phyloP scores from a whole-genome alignment of 2,797 vertebrate genomes.

The Gallinago solitaria region DNA sequence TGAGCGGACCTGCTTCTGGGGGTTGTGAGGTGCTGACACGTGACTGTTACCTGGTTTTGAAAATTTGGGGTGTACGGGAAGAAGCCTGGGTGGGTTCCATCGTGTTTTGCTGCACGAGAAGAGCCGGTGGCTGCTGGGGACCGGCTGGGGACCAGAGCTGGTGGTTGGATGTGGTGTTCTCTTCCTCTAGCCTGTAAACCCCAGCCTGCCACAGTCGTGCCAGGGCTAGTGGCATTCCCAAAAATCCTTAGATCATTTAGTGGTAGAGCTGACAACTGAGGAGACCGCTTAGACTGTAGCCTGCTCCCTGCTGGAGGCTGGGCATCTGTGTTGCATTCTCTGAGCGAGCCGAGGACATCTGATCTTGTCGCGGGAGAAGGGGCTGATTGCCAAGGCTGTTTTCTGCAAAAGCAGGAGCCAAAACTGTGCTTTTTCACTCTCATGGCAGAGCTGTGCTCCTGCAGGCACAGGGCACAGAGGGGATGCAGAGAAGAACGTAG shows the following conservation, averaged over 20 bases:
- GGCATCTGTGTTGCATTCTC: neutral
- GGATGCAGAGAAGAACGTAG: no score
- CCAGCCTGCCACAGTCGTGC: neutral
- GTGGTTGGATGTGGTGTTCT: neutral
- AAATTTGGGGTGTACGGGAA: neutral
- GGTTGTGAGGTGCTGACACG: neutral
- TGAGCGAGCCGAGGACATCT: neutral
- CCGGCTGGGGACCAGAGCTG: neutral
- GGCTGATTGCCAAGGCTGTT: neutral
- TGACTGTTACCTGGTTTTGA: neutral
- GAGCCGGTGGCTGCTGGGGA: neutral
- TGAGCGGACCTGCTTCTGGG: fast-evolving
- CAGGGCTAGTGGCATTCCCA: neutral
- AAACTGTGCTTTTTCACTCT: neutral
- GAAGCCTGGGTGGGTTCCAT: neutral
- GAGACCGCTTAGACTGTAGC: neutral
- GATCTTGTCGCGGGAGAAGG: neutral
- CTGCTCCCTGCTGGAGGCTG: neutral
- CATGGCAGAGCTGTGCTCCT: neutral
- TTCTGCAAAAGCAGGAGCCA: neutral
- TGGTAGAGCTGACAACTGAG: neutral
- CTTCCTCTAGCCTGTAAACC: neutral
- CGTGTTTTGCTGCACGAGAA: fast-evolving
- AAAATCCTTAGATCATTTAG: neutral
- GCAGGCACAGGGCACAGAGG: neutral